Percentiles rank a stretch among this genome's conserved stretches.
Evolutionary conservation across 2,113 vertebrate species (phyloP).

Genomic region (Garra rufa): DNA sequence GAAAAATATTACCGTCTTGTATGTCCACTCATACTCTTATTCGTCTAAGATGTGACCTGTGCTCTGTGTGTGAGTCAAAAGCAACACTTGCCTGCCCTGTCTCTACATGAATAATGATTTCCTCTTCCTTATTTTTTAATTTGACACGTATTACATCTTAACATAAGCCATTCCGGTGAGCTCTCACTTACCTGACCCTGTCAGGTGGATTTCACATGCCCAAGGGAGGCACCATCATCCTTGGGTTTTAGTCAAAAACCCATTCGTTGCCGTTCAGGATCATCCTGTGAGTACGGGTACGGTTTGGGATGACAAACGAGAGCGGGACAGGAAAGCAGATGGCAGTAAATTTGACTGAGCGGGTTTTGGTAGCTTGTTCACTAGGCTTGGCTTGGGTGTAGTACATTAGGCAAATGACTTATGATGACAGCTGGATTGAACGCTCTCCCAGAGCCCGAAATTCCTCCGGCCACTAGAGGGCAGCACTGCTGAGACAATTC

Average conservation of each 20-base stretch:
- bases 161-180: slow-evolving; percentile 10
- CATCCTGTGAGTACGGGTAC: neutral
- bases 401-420: slow-evolving; percentile 50
- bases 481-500: slow-evolving; percentile 12
- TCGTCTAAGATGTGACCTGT: slow-evolving; percentile 43
- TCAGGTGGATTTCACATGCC: slow-evolving; percentile 4
- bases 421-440: slow-evolving; percentile 29
- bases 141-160: slow-evolving; percentile 21
- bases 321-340: slow-evolving; percentile 27
- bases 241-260: neutral
- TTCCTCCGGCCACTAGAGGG: slow-evolving; percentile 46
- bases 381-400: slow-evolving; percentile 37
- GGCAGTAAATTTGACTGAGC: slow-evolving; percentile 44
- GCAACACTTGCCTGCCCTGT: neutral
- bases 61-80: slow-evolving; percentile 11
- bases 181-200: slow-evolving; percentile 16
- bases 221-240: slow-evolving; percentile 29
- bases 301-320: slow-evolving; percentile 36
- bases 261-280: neutral
- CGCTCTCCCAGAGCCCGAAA: slow-evolving; percentile 6
- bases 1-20: slow-evolving; percentile 20
- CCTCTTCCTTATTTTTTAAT: slow-evolving; percentile 24
- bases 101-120: slow-evolving; percentile 22
- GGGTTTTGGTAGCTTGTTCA: slow-evolving; percentile 31
- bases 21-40: slow-evolving; percentile 16